These are phyloP conservation scores for Hirtodrosophila trivittata DNA, from an alignment of 2,888 invertebrate species.

Conservation along the genomic window DNA sequence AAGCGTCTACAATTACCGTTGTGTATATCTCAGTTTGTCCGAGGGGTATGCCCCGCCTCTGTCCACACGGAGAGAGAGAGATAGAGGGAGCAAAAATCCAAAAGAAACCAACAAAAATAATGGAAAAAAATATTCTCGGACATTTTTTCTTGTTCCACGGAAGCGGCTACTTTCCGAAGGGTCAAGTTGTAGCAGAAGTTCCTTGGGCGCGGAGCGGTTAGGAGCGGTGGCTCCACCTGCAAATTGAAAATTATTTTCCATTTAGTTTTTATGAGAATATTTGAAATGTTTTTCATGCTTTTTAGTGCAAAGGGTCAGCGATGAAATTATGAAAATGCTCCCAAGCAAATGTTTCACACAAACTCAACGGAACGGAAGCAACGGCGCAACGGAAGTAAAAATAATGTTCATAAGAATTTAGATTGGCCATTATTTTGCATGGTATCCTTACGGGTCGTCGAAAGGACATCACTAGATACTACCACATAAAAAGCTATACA, in stretches of 20 bases:
- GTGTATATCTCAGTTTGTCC: slow-evolving; percentile 33
- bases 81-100: no score
- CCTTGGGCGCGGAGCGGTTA: not conserved
- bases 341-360: slow-evolving; percentile 24
- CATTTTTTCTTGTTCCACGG: slow-evolving; percentile 33
- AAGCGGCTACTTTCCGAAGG: slow-evolving; percentile 34
- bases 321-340: slow-evolving; percentile 48
- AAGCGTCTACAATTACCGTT: slow-evolving; percentile 69
- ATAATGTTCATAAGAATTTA: slow-evolving; percentile 54
- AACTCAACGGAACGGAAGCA: no score
- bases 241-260: slow-evolving; percentile 62
- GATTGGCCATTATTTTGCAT: slow-evolving; percentile 45
- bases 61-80: no score
- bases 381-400: slow-evolving; percentile 27
- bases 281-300: slow-evolving; percentile 26
- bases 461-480: no score
- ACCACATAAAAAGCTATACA: no score
- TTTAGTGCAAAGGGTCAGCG: slow-evolving; percentile 40
- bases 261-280: slow-evolving; percentile 49
- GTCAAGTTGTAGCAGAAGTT: slow-evolving; percentile 23
- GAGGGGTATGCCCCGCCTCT: slow-evolving; percentile 1
- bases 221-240: slow-evolving; percentile 41
- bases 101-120: slow-evolving; percentile 7
- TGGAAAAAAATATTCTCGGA: slow-evolving; percentile 16
- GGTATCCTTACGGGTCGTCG: slow-evolving; percentile 20